A percentile compares a stretch with the other conserved stretches of the same genome.
These are phyloP conservation scores for Siphlonurus alternatus DNA, from an alignment of 2,888 invertebrate genomes.

Conservation along the genomic window DNA sequence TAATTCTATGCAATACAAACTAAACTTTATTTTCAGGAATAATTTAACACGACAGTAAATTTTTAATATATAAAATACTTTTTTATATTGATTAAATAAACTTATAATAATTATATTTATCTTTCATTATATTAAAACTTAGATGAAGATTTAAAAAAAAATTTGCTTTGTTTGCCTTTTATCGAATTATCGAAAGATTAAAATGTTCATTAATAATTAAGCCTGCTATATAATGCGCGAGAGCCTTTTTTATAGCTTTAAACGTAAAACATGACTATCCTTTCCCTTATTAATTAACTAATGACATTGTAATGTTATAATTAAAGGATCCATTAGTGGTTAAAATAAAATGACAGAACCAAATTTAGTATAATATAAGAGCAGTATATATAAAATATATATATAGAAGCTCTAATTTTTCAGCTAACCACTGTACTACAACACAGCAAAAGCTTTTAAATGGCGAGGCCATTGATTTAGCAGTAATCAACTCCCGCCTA, in stretches of 20 bases:
- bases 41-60: no score
- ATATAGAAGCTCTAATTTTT: neutral
- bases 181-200: neutral
- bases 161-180: neutral
- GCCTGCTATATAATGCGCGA: neutral
- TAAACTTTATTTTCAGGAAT: no score
- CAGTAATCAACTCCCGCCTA: neutral
- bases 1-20: no score
- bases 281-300: slow-evolving; percentile 3
- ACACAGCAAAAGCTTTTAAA: neutral
- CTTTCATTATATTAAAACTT: neutral
- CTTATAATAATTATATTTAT: neutral
- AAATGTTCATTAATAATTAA: neutral
- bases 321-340: slow-evolving; percentile 3
- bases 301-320: slow-evolving; percentile 3
- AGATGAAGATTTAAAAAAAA: neutral
- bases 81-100: no score
- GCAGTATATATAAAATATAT: neutral
- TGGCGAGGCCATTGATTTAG: neutral
- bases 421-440: neutral
- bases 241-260: neutral
- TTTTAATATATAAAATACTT: no score
- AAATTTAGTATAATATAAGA: neutral
- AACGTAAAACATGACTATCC: slow-evolving; percentile 1
- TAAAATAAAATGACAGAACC: slow-evolving; percentile 1